These are phyloP conservation scores for Idaea aversata DNA, from an alignment of 2,888 invertebrate genomes.

Conservation along the genomic window DNA sequence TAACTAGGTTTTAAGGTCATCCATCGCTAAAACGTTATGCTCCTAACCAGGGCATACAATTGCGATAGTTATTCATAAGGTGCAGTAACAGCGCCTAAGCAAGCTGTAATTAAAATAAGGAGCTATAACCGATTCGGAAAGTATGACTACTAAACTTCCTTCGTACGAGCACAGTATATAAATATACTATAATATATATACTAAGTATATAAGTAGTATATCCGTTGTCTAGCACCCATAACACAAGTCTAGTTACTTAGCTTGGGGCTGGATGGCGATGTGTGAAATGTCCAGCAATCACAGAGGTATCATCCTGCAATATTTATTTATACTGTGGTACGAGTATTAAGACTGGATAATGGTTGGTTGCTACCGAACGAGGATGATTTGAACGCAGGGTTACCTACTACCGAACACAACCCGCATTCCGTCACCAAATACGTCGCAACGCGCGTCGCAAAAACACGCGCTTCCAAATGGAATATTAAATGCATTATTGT, in stretches of 20 bases:
- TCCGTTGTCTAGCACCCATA: too few relatives aligned
- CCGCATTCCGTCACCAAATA: conserved; percentile 72
- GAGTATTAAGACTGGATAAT: not conserved
- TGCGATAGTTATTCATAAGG: conserved; percentile 50
- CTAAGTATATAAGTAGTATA: too few relatives aligned
- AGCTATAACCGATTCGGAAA: not conserved
- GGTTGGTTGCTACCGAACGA: not conserved
- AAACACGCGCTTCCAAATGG: conserved; percentile 48
- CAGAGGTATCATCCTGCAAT: too few relatives aligned
- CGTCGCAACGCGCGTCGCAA: conserved; percentile 34
- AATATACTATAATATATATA: too few relatives aligned
- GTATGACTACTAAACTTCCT: not conserved
- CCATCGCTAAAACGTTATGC: conserved; percentile 35
- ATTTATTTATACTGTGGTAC: not conserved
- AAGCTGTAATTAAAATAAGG: conserved; percentile 36
- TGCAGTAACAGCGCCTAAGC: conserved; percentile 47
- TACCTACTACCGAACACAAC: conserved; percentile 38
- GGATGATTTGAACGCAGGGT: not conserved
- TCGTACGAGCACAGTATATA: not conserved
- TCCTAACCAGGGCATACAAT: conserved; percentile 41
- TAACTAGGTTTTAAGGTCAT: conserved; percentile 15
- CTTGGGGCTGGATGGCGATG: too few relatives aligned
- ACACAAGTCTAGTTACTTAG: too few relatives aligned
- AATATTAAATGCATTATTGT: conserved; percentile 58
- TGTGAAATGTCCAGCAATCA: too few relatives aligned